Base-by-base conservation (phyloP, 2,113 vertebrate genomes). In the Ophiodon elongatus region DNA sequence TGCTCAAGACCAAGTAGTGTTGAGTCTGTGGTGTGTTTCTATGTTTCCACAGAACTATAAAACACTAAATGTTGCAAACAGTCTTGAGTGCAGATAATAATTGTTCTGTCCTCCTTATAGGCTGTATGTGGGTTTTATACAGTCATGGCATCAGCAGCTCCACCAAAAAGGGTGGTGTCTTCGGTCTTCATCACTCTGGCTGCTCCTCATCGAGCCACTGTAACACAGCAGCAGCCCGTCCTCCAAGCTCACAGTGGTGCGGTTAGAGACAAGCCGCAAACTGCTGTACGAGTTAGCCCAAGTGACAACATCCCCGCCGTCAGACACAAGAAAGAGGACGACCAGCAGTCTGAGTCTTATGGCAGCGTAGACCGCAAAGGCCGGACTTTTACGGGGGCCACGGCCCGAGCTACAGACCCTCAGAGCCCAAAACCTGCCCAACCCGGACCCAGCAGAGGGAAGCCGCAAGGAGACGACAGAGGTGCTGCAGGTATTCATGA, bases 121-220 rank as follows among this genome's bases (percentile, higher is more conserved):
- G 35, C 43, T 88, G 33, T 19, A 43, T 59, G 50, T 75, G 41
- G 73, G 41, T 79, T 80, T 72, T 4, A 64, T 35, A 70, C 70
- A 82, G 72, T 37, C 86, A 96, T 96, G 95, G 92, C 94, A 37
- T 92, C 95, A 7, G 93, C 94, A n/a, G 86, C 88, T 54, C 86
- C 91, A 0, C 95, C 96, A 85, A 98, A 97, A 88, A 96, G 96
- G 85, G 93, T 98, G 0, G 95, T 97, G 54, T 99, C 98, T 0
- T 98, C 98, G 0, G 81, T 99, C 77, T 98, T 97, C 89, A 99
- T 99, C 94, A 98, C 96, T 14, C 94, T 99, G 63, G 83, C 95
- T 0, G 92, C 97, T 17, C 97, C 98, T 0, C 92, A 92, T 67
- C 88, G 82, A 57, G 94, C 94, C 77, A 95, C 94, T 0, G 80